Evolutionary conservation across 2,797 vertebrate genomes (phyloP).

Genomic region (Malurus splendens): DNA sequence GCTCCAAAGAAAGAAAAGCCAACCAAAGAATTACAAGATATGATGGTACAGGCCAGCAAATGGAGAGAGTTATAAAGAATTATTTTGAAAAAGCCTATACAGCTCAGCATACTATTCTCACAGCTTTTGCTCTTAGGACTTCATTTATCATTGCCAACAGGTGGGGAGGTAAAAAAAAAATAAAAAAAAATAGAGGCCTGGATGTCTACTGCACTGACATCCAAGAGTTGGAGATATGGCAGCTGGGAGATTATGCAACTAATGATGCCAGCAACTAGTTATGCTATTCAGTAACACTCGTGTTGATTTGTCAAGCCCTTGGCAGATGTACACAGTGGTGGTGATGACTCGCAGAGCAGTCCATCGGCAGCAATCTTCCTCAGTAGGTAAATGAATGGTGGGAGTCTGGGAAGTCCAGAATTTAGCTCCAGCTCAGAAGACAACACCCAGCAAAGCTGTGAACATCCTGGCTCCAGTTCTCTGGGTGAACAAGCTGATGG

Average conservation of each 20-base stretch:
- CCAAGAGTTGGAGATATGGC: neutral
- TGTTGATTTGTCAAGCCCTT: neutral
- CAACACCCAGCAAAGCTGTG: neutral
- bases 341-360: neutral
- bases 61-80: neutral
- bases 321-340: neutral
- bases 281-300: neutral
- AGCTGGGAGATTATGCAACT: neutral
- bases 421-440: neutral
- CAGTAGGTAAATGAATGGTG: neutral
- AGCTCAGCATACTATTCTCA: neutral
- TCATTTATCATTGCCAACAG: neutral
- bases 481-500: neutral
- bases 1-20: neutral
- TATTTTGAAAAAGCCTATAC: neutral
- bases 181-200: neutral
- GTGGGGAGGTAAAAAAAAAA: accelerated
- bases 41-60: neutral
- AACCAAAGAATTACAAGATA: neutral
- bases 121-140: neutral
- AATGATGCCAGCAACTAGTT: neutral
- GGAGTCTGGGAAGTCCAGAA: neutral
- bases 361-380: neutral
- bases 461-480: neutral
- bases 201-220: neutral